Evolutionary conservation across 1,140 invertebrate genomes (phyloP), one percentile per base, ranked within the genome.

Genomic region (Homarus americanus): DNA sequence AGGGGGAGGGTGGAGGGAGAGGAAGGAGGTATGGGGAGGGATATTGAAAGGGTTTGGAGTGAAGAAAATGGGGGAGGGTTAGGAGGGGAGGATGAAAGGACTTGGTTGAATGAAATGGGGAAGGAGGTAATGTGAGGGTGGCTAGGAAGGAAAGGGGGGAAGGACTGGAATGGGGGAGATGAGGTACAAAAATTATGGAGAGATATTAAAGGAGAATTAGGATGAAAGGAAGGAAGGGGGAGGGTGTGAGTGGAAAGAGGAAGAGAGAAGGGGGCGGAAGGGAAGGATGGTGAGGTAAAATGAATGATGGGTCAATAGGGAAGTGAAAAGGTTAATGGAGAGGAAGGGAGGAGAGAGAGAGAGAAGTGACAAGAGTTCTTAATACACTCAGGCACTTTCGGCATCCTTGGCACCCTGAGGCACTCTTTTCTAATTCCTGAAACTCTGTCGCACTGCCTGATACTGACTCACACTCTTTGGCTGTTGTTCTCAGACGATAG

Each of bases 311-410:
- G 66, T 28, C 3, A 28, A 10, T 10, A 78, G 12, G 38, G 75
- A 78, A 0, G 38, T 0, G 20, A 24, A 78, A 78, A 10, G 75
- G 75, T 10, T 24, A 41, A 38, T 10, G 38, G 24, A 9, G n/a
- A 82, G 80, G 36, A 40, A 24, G 58, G 53, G 40, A 28, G 20
- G 40, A 44, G 17, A 90, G 92, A 92, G 17, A 86, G 82, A 72
- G 92, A 92, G 40, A 83, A 88, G 75, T n/a, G n/a, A n/a, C n/a
- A n/a, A n/a, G n/a, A n/a, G n/a, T n/a, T n/a, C n/a, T n/a, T n/a
- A n/a, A n/a, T n/a, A n/a, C n/a, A n/a, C n/a, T n/a, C n/a, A n/a
- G n/a, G n/a, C n/a, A n/a, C n/a, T n/a, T n/a, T n/a, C n/a, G n/a
- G n/a, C n/a, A n/a, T n/a, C n/a, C n/a, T n/a, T n/a, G n/a, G n/a